Base-by-base conservation (phyloP, 2,113 vertebrate species). In the Propithecus coquereli region DNA sequence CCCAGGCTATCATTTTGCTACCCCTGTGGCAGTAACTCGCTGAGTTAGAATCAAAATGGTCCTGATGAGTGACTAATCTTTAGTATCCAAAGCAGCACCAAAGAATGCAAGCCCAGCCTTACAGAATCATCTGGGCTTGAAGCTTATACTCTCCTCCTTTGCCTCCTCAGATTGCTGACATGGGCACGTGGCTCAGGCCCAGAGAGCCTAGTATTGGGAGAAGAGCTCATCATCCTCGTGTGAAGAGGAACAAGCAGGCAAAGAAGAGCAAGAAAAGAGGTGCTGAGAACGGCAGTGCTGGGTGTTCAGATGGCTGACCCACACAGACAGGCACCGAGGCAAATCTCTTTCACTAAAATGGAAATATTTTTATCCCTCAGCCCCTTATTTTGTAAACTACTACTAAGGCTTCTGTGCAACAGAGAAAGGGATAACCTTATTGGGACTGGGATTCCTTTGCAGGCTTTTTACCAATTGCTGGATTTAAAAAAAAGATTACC, bases 21-120 rank as follows among this genome's bases (percentile, higher is more conserved):
- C 40, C 40, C 40, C 59, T 17, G 8, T 65, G 30, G 63, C 66
- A 65, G 8, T 76, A 87, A 87, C 63, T 71, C 2, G 2, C 80
- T 40, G 59, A 85, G 70, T 70, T 40, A 66, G 74, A 88, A 95
- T 76, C 68, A 93, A 83, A 95, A 97, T 16, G 68, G 90, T 82
- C 79, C 65, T 89, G 9, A 0, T 16, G 45, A 88, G 47, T n/a
- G 59, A 57, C 23, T 77, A 43, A 82, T 79, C 82, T 90, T 92
- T 47, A 84, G 40, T 8, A 87, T 32, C 54, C 88, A 94, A 63
- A 91, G 85, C 59, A 87, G 40, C 50, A 87, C 30, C 16, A 52
- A 50, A 0, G 14, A 94, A 50, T 40, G 34, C 52, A 65, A 47
- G 30, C 22, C 10, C 0, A 32, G 37, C 17, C 10, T 0, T 43